These are phyloP conservation scores for Ligdia adustata DNA, from an alignment of 2,888 invertebrate species.

Conservation along the genomic window DNA sequence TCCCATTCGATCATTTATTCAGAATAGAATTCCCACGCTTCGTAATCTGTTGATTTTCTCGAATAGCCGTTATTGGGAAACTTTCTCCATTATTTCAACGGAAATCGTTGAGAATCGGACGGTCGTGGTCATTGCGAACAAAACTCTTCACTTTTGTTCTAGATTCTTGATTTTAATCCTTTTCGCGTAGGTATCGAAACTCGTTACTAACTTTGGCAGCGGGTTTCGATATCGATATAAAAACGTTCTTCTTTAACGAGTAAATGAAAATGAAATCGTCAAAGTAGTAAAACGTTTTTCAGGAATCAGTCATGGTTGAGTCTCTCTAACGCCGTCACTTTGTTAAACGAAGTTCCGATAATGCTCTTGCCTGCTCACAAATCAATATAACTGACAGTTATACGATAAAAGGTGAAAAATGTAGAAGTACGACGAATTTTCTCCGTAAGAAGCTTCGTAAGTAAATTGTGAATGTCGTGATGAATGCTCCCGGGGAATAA, in stretches of 20 bases:
- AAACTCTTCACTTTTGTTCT: conserved; percentile 24
- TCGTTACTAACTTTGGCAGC: neutral
- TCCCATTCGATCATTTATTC: conserved; percentile 20
- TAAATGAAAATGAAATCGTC: too few species aligned
- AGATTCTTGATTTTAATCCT: conserved; percentile 13
- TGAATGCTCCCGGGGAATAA: conserved; percentile 32
- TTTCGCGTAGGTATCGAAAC: conserved; percentile 6
- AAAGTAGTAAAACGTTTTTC: too few species aligned
- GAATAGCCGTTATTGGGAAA: conserved; percentile 52
- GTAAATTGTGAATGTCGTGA: conserved; percentile 34
- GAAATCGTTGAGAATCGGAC: conserved; percentile 50
- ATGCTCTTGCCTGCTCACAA: conserved; percentile 20
- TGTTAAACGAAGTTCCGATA: conserved; percentile 25
- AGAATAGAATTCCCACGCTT: conserved; percentile 25
- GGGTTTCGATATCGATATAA: neutral
- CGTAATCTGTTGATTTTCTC: conserved; percentile 48
- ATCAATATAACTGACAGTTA: conserved; percentile 32
- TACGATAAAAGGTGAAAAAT: conserved; percentile 31
- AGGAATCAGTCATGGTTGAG: too few species aligned
- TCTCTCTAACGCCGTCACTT: conserved; percentile 9
- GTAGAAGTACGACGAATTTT: conserved; percentile 30
- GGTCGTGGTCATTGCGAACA: conserved; percentile 45
- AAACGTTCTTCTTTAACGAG: too few species aligned
- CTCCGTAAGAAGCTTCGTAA: conserved; percentile 25
- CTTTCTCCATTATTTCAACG: conserved; percentile 61